These are phyloP conservation scores for Muschampia plurimacula DNA, from an alignment of 2,888 invertebrate species.

Conservation along the genomic window DNA sequence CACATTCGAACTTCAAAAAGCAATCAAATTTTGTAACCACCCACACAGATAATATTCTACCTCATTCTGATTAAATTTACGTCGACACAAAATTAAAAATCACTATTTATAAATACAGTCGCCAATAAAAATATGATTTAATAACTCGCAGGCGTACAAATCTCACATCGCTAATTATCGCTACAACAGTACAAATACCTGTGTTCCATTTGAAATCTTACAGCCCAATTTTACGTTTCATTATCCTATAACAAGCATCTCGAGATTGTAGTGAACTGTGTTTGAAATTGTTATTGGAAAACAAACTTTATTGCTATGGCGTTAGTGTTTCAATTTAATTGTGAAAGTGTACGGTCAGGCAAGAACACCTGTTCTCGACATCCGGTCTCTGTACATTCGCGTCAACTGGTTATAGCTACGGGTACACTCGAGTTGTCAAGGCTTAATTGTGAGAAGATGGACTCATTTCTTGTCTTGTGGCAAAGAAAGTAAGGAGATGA, in stretches of 20 bases:
- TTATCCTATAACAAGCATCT: not conserved
- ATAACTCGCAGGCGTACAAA: constrained; percentile 38
- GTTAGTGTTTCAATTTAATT: constrained; percentile 11
- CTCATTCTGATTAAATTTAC: constrained; percentile 28
- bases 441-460: constrained; percentile 37
- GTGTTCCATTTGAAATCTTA: not conserved
- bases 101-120: constrained; percentile 39
- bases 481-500: constrained; percentile 20
- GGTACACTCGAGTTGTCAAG: constrained; percentile 35
- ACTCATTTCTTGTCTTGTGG: constrained; percentile 26
- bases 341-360: constrained; percentile 51
- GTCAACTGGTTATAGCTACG: constrained; percentile 27
- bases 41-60: constrained; percentile 8
- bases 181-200: constrained; percentile 22
- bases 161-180: constrained; percentile 37
- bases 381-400: constrained; percentile 55
- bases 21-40: not conserved
- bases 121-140: constrained; percentile 40
- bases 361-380: constrained; percentile 61
- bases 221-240: not conserved
- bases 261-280: constrained; percentile 16
- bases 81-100: constrained; percentile 32
- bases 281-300: not conserved
- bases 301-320: not conserved
- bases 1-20: not conserved